A percentile compares a stretch with the other conserved stretches of the same genome.
Conservation (phyloP, 2,888 invertebrate genomes). For the Mythimna loreyi region DNA sequence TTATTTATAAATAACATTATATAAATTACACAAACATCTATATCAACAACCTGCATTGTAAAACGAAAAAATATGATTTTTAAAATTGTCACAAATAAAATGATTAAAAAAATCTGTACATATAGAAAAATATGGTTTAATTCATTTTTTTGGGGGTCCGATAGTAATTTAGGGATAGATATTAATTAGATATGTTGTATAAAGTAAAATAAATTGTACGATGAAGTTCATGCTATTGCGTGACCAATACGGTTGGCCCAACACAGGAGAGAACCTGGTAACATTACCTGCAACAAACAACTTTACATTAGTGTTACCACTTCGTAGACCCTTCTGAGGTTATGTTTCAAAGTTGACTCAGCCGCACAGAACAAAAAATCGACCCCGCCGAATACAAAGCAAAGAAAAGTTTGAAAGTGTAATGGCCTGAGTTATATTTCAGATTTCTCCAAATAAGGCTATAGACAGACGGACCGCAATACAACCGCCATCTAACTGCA, state of each 20-base stretch:
- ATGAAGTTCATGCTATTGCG: conserved; percentile 75
- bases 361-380: too few relatives aligned
- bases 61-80: conserved; percentile 66
- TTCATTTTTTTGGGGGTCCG: conserved; percentile 33
- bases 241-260: conserved; percentile 65
- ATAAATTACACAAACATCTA: conserved; percentile 69
- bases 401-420: too few relatives aligned
- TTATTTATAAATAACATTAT: conserved; percentile 66
- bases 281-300: conserved; percentile 76
- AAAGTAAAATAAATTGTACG: conserved; percentile 79
- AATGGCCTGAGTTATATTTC: too few relatives aligned
- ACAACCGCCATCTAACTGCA: too few relatives aligned
- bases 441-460: too few relatives aligned
- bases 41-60: conserved; percentile 68
- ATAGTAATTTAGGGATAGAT: conserved; percentile 42
- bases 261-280: conserved; percentile 75
- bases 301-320: neutral
- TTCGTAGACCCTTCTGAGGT: too few relatives aligned
- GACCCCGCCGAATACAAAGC: too few relatives aligned
- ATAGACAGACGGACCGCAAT: too few relatives aligned
- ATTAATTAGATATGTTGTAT: conserved; percentile 58
- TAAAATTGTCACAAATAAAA: conserved; percentile 66
- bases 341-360: too few relatives aligned
- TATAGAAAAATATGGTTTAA: conserved; percentile 69
- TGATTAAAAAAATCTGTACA: conserved; percentile 72